Conservation (phyloP, 2,888 invertebrate genomes). For the Conus canariensis region DNA sequence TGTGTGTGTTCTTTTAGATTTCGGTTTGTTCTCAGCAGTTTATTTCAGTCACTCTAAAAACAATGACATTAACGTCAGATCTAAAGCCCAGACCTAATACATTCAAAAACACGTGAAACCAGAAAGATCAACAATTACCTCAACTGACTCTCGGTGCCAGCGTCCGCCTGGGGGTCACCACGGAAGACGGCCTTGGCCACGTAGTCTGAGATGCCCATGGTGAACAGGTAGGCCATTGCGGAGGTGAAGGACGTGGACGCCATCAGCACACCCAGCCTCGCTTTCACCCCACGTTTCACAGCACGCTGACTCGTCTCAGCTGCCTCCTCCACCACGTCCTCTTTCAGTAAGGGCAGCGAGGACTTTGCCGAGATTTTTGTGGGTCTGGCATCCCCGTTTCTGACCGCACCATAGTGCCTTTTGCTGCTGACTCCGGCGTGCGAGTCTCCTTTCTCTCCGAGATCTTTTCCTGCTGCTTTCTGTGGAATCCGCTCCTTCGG, state of each 20-base stretch:
- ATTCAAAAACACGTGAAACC: too few relatives aligned
- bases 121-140: neutral
- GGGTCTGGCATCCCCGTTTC: too few relatives aligned
- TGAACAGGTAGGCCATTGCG: neutral
- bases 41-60: too few relatives aligned
- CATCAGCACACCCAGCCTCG: neutral
- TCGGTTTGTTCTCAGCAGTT: too few relatives aligned
- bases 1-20: too few relatives aligned
- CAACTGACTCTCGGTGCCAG: neutral
- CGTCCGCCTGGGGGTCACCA: neutral
- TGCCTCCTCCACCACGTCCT: neutral
- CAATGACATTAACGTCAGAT: too few relatives aligned
- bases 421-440: too few relatives aligned
- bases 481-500: too few relatives aligned
- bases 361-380: neutral
- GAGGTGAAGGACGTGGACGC: neutral
- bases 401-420: too few relatives aligned
- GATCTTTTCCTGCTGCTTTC: too few relatives aligned
- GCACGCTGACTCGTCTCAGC: neutral
- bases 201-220: neutral
- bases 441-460: too few relatives aligned
- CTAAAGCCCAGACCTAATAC: too few relatives aligned
- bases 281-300: neutral
- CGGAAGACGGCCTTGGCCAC: neutral
- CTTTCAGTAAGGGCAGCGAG: neutral